Base-by-base conservation (phyloP, 2,888 invertebrate species). In the Pheosia gnoma region DNA sequence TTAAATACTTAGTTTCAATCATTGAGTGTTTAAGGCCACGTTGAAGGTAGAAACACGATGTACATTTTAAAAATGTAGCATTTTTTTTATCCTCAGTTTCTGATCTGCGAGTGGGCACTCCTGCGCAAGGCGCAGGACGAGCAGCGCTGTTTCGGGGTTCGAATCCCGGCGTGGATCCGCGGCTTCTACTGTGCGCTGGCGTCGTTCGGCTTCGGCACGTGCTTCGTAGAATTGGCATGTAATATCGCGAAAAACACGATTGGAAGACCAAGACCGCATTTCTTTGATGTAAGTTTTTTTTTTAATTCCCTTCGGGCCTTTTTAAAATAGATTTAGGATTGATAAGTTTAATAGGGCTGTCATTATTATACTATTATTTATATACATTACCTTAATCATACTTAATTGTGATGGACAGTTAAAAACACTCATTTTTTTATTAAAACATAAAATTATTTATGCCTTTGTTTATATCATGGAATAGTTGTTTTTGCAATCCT, bases 201-300 rank as follows among this genome's bases (percentile, higher is more conserved):
- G 0, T 94, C 97, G 39, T 98, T 98, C 86, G 95, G 95, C 4
- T 97, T 98, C 79, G 99, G 98, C 0, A 96, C 96, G 7, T 96
- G 96, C 60, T 95, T 96, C 78, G 95, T 96, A n/a, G 97, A 98
- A 81, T 88, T 98, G n/a, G 94, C 97, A 56, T 98, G 98, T 5
- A 98, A 99, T 84, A 95, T 98, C 65, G 97, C 97, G 43, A 99
- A 99, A 88, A 98, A 97, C 82, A 95, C 96, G n/a, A 96, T 99
- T 67, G 99, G 99, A n/a, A 95, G 99, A 68, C 94, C 98, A 58
- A 93, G 99, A 62, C 99, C 99, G 1, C 98, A 99, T 88, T 99
- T 99, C 90, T 95, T 98, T 82, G 95, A 95, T 71, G 95, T 95
- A 86, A 94, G 94, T 92, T 38, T 41, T 52, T 60, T 59, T 13